Evolutionary conservation across 1,140 invertebrate genomes (phyloP), one percentile per base, ranked within the genome.

Genomic region (Hycleus cichorii): DNA sequence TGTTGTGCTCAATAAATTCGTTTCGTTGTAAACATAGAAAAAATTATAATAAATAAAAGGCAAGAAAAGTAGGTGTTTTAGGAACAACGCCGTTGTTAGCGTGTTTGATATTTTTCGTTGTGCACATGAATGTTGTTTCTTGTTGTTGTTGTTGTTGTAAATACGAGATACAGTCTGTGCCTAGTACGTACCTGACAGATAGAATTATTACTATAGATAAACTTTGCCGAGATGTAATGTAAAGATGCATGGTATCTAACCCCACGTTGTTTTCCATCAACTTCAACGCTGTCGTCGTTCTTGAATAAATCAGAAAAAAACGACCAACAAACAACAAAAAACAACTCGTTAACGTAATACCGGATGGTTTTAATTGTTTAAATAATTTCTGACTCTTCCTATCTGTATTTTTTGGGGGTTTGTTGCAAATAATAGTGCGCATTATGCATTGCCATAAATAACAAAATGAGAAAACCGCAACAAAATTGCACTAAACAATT

Each of bases 171-270:
- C 64, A 56, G 60, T 64, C 64, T 58, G 66, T 69, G 60, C 66
- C 61, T 66, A 65, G 66, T 66, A 68, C 68, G 56, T 49, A 59
- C 60, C 61, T 53, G 64, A 63, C 62, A 63, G 55, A 52, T 47
- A 49, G 64, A 69, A 50, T 68, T 69, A 69, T 64, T 54, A 57
- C 48, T 38, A 39, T 39, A 68, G 68, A 69, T 69, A 69, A 64
- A 66, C 64, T 57, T 38, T 44, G 56, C 60, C 53, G 61, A 69
- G 68, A 69, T 69, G 68, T 69, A 62, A 68, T 60, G 66, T 66
- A 61, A 59, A 64, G 68, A 69, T 69, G 59, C 67, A 64, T 64
- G 55, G 64, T 67, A 69, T 69, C 68, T 69, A 69, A 65, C 68
- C 32, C 66, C 66, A 69, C 68, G 68, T 69, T 66, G 44, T 62